These are phyloP conservation scores for Ophonus ardosiacus DNA, from an alignment of 2,888 invertebrate species.

Conservation along the genomic window DNA sequence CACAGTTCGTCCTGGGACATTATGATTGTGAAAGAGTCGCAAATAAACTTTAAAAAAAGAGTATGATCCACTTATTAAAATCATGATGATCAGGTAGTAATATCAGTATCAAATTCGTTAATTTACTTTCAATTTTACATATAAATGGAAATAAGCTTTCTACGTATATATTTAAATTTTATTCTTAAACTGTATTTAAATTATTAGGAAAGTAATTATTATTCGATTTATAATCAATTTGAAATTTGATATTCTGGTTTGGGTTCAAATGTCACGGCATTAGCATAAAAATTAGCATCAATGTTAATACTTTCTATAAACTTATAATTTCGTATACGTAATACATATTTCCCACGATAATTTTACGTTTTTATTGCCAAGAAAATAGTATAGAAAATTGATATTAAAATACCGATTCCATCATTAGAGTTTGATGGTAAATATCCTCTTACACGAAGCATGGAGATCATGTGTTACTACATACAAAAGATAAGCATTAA, in stretches of 20 bases:
- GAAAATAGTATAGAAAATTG: slow-evolving; percentile 16
- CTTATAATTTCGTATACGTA: slow-evolving; percentile 21
- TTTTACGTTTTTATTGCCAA: slow-evolving; percentile 19
- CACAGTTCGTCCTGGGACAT: too few species aligned
- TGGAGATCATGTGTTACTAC: slow-evolving; percentile 1
- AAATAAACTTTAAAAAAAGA: too few species aligned
- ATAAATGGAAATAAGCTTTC: too few species aligned
- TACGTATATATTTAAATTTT: too few species aligned
- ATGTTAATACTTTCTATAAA: slow-evolving; percentile 19
- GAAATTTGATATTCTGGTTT: slow-evolving; percentile 5
- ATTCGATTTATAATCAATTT: background rate
- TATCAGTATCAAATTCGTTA: too few species aligned
- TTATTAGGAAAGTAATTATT: background rate
- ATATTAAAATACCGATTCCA: slow-evolving; percentile 38
- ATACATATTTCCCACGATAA: slow-evolving; percentile 41
- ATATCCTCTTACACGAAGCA: slow-evolving; percentile 11
- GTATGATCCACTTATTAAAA: too few species aligned
- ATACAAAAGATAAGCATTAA: slow-evolving; percentile 15
- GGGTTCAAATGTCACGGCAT: slow-evolving; percentile 31
- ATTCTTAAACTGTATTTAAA: background rate
- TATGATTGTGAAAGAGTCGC: too few species aligned
- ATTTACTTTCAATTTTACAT: too few species aligned
- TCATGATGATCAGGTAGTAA: too few species aligned
- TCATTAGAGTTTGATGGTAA: background rate
- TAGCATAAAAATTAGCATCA: slow-evolving; percentile 23